Conservation (phyloP, 2,797 vertebrate genomes). For the Sebastiscus tertius region DNA sequence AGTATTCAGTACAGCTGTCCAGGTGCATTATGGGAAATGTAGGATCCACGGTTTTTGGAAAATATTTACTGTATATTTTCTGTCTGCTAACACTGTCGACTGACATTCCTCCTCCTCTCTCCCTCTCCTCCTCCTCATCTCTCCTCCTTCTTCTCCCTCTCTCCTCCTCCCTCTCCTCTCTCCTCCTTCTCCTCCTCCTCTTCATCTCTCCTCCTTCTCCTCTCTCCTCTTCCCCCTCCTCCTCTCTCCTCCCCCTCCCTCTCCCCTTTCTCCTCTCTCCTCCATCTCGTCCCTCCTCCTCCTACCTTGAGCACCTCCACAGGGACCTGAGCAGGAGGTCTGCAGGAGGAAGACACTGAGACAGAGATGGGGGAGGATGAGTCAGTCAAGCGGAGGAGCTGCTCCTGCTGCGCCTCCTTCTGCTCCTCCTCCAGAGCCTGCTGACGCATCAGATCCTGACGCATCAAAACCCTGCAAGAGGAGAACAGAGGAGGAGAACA, state of each 20-base stretch:
- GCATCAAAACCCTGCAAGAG: constrained; percentile 80
- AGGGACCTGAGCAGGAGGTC: constrained; percentile 87
- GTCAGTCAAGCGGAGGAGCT: constrained; percentile 54
- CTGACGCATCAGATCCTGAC: constrained; percentile 92
- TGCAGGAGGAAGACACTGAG: constrained; percentile 50
- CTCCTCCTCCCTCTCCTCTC: too few species aligned
- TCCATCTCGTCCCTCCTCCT: too few species aligned
- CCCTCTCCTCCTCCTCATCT: too few species aligned
- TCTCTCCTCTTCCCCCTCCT: too few species aligned
- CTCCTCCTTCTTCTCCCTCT: too few species aligned
- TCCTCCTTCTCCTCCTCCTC: too few species aligned
- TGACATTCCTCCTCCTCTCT: not conserved
- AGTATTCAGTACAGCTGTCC: not conserved
- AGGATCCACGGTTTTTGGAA: not conserved
- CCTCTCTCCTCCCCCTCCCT: not conserved
- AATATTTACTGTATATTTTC: too few species aligned
- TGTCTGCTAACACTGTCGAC: too few species aligned
- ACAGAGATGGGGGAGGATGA: constrained; percentile 85
- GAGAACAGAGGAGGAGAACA: not conserved
- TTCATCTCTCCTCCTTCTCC: too few species aligned
- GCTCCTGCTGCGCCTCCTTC: constrained; percentile 82
- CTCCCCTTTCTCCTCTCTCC: not conserved
- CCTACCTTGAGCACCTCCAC: constrained; percentile 91
- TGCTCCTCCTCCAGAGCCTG: constrained; percentile 90
- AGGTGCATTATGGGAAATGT: constrained; percentile 16